Evolutionary conservation across 2,888 invertebrate genomes (phyloP).

Genomic region (Piscicola geometra): DNA sequence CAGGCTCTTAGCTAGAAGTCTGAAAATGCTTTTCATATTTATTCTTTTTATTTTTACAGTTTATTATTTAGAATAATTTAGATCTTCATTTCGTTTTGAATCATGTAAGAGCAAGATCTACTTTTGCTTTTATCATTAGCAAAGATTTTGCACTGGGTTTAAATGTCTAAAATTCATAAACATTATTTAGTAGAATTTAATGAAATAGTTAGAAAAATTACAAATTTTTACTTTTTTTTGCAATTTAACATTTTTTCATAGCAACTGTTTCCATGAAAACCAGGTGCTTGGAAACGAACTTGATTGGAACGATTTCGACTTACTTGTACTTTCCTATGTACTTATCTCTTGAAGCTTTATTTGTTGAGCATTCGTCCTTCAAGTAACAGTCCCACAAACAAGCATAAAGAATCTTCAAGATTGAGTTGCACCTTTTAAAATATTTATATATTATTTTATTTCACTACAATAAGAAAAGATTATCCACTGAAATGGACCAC

Average conservation of each 20-base stretch:
- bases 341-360: too few relatives aligned
- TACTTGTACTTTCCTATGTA: too few relatives aligned
- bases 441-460: too few relatives aligned
- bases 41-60: background rate
- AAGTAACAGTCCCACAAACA: too few relatives aligned
- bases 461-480: too few relatives aligned
- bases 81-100: background rate
- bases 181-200: background rate
- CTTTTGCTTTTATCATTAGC: background rate
- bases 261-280: background rate
- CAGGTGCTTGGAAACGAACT: constrained; percentile 2
- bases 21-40: background rate
- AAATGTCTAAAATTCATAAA: background rate
- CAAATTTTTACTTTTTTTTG: background rate
- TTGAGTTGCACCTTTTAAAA: too few relatives aligned
- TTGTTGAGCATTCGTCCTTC: too few relatives aligned
- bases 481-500: constrained; percentile 64
- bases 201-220: background rate
- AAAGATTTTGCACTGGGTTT: too few relatives aligned
- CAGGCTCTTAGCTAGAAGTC: background rate
- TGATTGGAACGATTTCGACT: too few relatives aligned
- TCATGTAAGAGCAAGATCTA: background rate
- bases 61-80: background rate
- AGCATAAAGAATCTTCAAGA: too few relatives aligned
- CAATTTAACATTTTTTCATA: background rate